Evolutionary conservation across 2,113 vertebrate species (phyloP), one percentile per base, ranked within the genome.

Genomic region (Scophthalmus maximus): DNA sequence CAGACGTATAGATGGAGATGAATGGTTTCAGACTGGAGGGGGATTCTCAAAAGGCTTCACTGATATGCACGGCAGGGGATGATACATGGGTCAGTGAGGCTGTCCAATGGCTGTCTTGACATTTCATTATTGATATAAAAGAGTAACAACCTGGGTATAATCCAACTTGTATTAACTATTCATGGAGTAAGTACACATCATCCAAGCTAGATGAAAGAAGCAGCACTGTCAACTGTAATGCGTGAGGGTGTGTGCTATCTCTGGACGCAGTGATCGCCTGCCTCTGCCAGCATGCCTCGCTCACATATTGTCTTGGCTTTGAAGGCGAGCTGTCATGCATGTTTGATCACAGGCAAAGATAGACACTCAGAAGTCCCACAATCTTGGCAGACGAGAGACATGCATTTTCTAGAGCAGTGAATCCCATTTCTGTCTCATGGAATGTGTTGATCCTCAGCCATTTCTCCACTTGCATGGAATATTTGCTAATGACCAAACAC

Each of bases 251-350:
- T 76, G 79, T 66, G 69, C 76, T 79, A 83, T 57, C 64, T 74
- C 58, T 73, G 62, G 82, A 83, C 56, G 23, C 78, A 74, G 57
- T 52, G 56, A 89, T 85, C 34, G 36, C 65, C 66, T 52, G 64
- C 52, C 68, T 81, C 75, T 70, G 77, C 78, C 78, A 78, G 72
- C 68, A 47, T 67, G 70, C 68, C 58, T 68, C 53, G 36, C 62
- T 79, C 80, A 68, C 82, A 89, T 71, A 78, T 81, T 81, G 85
- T 88, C 78, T 88, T 52, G 83, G 83, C 91, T 92, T 89, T 91
- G 87, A 92, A 91, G 82, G 69, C 81, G 65, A 90, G 78, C 76
- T 88, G 88, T 89, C 87, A 91, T 92, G 88, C 87, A 91, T 90
- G 89, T 89, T 92, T 92, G 86, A 92, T 93, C 88, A 86, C 60